Conservation (phyloP, 2,113 vertebrate genomes). For the Promerops cafer region DNA sequence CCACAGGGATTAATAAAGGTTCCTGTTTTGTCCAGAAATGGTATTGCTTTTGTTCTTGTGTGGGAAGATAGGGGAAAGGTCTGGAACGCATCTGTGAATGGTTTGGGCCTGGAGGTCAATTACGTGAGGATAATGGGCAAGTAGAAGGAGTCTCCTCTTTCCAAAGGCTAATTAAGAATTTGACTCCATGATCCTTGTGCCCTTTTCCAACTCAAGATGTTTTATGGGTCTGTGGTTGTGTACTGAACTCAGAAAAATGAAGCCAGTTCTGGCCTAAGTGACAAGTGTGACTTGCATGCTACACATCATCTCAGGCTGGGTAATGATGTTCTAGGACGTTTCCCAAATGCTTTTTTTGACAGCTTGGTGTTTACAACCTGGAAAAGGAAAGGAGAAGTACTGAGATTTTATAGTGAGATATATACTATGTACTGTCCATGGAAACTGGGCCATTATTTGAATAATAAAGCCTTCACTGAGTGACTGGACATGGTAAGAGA, state of each 20-base stretch:
- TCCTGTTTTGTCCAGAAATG: neutral
- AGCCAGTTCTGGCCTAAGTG: neutral
- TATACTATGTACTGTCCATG: neutral
- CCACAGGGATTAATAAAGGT: constrained; percentile 16
- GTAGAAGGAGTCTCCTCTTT: neutral
- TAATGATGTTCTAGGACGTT: neutral
- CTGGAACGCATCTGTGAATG: neutral
- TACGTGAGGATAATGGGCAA: neutral
- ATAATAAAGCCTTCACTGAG: neutral
- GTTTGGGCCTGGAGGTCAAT: neutral
- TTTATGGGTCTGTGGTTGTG: neutral
- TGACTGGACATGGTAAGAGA: neutral
- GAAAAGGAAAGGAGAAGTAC: neutral
- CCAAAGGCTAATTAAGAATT: neutral
- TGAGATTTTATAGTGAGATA: neutral
- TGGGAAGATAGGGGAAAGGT: neutral
- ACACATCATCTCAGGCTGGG: neutral
- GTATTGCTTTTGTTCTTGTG: neutral
- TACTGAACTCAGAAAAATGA: neutral
- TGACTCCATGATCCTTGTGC: neutral
- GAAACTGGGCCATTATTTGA: neutral
- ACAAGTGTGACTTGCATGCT: neutral
- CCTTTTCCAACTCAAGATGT: neutral
- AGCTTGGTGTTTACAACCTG: neutral
- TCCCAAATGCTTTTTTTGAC: neutral